A percentile compares a stretch with the other conserved stretches of the same genome.
Conservation (phyloP, 1,140 invertebrate species). For the Tachypleus tridentatus region DNA sequence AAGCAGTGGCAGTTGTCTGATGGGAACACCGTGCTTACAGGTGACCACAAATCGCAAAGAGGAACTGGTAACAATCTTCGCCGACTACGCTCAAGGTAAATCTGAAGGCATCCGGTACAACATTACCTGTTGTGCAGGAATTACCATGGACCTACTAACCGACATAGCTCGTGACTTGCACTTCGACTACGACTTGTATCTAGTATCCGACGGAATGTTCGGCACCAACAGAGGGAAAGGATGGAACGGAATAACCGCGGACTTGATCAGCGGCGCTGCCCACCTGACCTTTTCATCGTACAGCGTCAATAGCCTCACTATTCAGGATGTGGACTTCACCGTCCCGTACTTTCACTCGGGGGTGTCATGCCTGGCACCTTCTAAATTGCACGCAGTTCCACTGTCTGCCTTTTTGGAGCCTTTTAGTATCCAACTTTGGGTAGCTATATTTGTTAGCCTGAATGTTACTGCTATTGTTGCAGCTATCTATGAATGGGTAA, state of each 20-base stretch:
- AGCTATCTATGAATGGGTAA: constrained; percentile 84
- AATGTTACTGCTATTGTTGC: constrained; percentile 81
- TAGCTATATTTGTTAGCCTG: constrained; percentile 76
- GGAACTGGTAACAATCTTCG: constrained; percentile 29
- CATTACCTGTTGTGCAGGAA: constrained; percentile 73
- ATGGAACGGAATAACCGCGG: constrained; percentile 80
- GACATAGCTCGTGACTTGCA: constrained; percentile 69
- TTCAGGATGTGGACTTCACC: constrained; percentile 63
- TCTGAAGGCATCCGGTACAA: constrained; percentile 33
- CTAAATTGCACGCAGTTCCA: constrained; percentile 64
- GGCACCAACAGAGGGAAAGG: constrained; percentile 36
- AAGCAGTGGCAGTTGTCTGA: constrained; percentile 33
- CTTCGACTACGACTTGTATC: constrained; percentile 76
- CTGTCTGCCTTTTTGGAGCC: constrained; percentile 77
- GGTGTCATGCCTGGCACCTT: constrained; percentile 64
- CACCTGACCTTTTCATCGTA: constrained; percentile 80
- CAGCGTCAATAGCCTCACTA: constrained; percentile 57
- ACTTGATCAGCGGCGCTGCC: constrained; percentile 66
- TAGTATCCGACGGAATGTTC: constrained; percentile 67
- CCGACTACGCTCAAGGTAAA: constrained; percentile 21
- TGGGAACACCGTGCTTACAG: constrained; percentile 55
- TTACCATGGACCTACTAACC: constrained; percentile 76
- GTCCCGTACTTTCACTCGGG: constrained; percentile 80
- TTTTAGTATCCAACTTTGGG: constrained; percentile 80
- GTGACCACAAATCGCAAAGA: constrained; percentile 24